Conservation (phyloP, 1,140 invertebrate genomes). For the Diplogasteroides magnus region DNA sequence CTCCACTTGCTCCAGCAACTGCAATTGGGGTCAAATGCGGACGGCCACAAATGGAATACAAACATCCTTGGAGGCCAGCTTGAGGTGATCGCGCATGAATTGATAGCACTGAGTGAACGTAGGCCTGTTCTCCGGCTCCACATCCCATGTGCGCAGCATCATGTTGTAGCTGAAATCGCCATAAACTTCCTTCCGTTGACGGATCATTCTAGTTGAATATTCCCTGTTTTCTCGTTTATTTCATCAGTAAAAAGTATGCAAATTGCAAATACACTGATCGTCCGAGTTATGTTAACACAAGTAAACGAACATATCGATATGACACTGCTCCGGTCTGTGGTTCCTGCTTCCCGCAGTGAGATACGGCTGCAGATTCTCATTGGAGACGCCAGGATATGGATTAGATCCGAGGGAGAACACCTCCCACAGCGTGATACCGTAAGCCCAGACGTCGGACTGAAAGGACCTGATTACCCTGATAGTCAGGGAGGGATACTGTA, state of each 20-base stretch:
- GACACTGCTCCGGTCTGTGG: slow-evolving; percentile 18
- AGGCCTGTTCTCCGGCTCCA: neutral
- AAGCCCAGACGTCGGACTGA: slow-evolving; percentile 31
- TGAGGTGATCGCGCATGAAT: slow-evolving; percentile 10
- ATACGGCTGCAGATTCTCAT: slow-evolving; percentile 1
- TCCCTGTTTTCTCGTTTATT: no score
- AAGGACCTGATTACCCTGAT: slow-evolving; percentile 5
- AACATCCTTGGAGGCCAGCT: no score
- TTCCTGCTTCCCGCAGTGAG: slow-evolving; percentile 13
- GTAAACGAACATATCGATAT: slow-evolving; percentile 28
- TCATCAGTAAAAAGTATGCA: no score
- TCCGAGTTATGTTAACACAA: neutral
- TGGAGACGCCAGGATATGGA: slow-evolving; percentile 23
- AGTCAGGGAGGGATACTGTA: neutral
- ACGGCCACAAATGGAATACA: no score
- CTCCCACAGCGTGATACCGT: slow-evolving; percentile 30
- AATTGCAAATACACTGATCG: neutral
- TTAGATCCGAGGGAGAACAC: slow-evolving; percentile 27
- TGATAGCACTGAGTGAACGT: slow-evolving; percentile 13
- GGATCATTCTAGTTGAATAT: no score
- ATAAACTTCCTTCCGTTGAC: neutral
- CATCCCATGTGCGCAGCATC: slow-evolving; percentile 18
- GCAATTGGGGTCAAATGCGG: neutral
- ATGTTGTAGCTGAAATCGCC: slow-evolving; percentile 16
- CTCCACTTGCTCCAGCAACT: neutral